Percentiles rank a stretch among this genome's conserved stretches.
Conservation (phyloP, 2,797 vertebrate genomes). For the Adrianichthys oophorus region DNA sequence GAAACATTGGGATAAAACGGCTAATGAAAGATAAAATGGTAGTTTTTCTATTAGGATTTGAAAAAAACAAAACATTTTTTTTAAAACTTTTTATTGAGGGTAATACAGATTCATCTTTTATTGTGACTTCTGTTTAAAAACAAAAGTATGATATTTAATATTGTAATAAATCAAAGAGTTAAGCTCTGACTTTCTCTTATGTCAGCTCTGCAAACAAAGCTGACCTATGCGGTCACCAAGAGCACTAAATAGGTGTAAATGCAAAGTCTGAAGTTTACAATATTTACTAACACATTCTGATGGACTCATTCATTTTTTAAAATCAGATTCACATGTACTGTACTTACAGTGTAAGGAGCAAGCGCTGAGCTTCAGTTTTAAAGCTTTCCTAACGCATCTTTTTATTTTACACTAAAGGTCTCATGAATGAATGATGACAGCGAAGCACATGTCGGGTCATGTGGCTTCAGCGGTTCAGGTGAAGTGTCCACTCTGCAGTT, state of each 20-base stretch:
- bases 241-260: constrained; percentile 21
- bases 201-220: constrained; percentile 8
- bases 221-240: constrained; percentile 16
- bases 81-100: background rate
- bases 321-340: constrained; percentile 44
- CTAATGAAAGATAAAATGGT: no score
- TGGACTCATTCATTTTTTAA: constrained; percentile 66
- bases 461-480: constrained; percentile 7
- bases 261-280: constrained; percentile 39
- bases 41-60: background rate
- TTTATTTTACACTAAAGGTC: constrained; percentile 25
- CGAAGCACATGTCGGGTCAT: constrained; percentile 3
- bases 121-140: no score
- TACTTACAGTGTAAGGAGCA: constrained; percentile 15
- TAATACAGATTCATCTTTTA: background rate
- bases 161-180: background rate
- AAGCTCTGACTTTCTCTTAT: constrained; percentile 7
- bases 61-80: background rate
- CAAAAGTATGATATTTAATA: background rate
- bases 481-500: constrained; percentile 2
- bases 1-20: no score
- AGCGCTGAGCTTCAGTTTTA: constrained; percentile 1
- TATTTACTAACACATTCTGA: constrained; percentile 59
- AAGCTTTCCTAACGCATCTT: constrained; percentile 3
- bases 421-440: constrained; percentile 60